A percentile compares a stretch with the other conserved stretches of the same genome.
Evolutionary conservation across 2,113 vertebrate genomes (phyloP).

Genomic region (cattle (Bos taurus)): DNA sequence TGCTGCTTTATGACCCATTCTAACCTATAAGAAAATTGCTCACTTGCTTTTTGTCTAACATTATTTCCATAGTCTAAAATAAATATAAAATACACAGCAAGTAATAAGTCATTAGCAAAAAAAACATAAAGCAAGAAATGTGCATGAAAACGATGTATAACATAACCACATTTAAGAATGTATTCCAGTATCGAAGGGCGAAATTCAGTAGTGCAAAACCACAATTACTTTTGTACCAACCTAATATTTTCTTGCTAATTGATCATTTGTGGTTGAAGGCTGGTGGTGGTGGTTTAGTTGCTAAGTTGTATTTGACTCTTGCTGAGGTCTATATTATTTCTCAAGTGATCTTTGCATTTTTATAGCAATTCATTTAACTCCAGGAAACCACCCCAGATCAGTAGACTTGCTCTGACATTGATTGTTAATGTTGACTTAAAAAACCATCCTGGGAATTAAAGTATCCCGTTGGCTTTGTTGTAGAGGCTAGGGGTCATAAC

Average conservation of each 20-base stretch:
- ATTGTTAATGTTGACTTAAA: neutral
- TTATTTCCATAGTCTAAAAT: neutral
- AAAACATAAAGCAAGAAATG: neutral
- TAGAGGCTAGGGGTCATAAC: neutral
- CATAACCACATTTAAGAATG: neutral
- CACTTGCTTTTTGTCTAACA: neutral
- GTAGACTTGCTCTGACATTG: neutral
- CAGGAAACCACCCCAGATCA: neutral
- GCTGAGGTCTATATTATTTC: neutral
- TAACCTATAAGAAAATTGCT: neutral
- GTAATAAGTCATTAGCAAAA: neutral
- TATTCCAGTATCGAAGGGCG: neutral
- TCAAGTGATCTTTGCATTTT: neutral
- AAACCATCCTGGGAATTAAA: neutral
- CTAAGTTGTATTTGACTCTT: neutral
- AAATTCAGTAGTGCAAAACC: neutral
- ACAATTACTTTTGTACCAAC: neutral
- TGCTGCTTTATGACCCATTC: neutral
- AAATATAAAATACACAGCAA: neutral
- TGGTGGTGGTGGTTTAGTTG: neutral
- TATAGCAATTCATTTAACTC: neutral
- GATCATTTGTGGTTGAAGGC: neutral
- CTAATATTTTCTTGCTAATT: neutral
- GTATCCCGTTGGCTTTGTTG: neutral
- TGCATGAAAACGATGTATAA: neutral